These are phyloP conservation scores for Andricus grossulariae DNA, from an alignment of 1,140 invertebrate species.

Conservation along the genomic window DNA sequence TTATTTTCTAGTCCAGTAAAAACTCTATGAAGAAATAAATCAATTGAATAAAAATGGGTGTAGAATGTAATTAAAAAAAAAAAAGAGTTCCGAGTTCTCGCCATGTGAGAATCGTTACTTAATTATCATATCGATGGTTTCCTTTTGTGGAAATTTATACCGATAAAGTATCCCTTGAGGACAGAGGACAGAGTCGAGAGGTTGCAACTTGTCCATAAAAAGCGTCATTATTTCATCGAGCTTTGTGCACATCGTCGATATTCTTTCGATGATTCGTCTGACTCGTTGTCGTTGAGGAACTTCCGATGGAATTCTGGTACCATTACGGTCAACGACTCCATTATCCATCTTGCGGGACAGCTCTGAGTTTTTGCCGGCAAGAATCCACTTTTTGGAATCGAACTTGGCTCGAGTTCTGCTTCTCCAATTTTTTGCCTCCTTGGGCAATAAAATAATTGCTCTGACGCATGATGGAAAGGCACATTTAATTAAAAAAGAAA, in stretches of 20 bases:
- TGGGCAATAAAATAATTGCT: constrained; percentile 26
- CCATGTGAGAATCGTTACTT: constrained; percentile 17
- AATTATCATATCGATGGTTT: constrained; percentile 28
- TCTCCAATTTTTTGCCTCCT: constrained; percentile 19
- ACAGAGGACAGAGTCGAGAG: constrained; percentile 8
- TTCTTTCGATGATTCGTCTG: constrained; percentile 28
- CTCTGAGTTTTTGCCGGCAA: constrained; percentile 21
- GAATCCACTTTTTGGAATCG: constrained; percentile 31
- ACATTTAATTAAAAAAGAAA: constrained; percentile 20
- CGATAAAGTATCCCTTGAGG: constrained; percentile 27
- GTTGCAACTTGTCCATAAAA: background rate
- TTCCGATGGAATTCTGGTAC: constrained; percentile 31
- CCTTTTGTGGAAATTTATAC: constrained; percentile 30
- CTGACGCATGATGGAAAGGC: constrained; percentile 20
- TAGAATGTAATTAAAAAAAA: background rate
- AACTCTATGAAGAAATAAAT: background rate
- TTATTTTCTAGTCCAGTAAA: too few relatives aligned
- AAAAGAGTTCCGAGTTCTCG: constrained; percentile 11
- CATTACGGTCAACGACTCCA: constrained; percentile 31
- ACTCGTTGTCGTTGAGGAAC: constrained; percentile 21
- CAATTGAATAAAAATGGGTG: background rate
- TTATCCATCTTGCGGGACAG: constrained; percentile 15
- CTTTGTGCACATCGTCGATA: constrained; percentile 24
- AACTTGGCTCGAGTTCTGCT: constrained; percentile 30
- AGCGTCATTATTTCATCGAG: constrained; percentile 26